Evolutionary conservation across 2,797 vertebrate genomes (phyloP).

Genomic region (Hippocampus kuda): DNA sequence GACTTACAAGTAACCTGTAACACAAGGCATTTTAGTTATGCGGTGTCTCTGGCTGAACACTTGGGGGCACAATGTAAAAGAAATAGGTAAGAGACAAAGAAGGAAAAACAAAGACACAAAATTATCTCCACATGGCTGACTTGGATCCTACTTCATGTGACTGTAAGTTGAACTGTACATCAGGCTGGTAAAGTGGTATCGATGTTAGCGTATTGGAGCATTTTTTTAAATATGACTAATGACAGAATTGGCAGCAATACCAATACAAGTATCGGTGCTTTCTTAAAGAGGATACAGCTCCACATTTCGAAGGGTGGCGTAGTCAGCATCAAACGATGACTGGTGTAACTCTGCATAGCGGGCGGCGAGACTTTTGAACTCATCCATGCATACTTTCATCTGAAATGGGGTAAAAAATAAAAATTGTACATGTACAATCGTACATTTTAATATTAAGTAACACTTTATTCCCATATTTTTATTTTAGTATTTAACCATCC

Average conservation of each 20-base stretch:
- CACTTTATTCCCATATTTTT: neutral
- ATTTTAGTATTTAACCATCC: neutral
- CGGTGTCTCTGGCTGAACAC: too few relatives aligned
- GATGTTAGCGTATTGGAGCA: too few relatives aligned
- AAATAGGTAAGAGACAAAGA: too few relatives aligned
- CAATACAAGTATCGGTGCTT: neutral
- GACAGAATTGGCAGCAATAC: neutral
- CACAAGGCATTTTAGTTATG: too few relatives aligned
- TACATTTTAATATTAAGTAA: neutral
- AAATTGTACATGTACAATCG: neutral
- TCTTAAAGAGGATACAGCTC: conserved; percentile 84
- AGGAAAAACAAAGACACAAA: too few relatives aligned
- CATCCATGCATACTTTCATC: conserved; percentile 98
- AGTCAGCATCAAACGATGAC: conserved; percentile 93
- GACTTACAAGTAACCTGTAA: too few relatives aligned
- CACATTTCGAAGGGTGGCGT: conserved; percentile 85
- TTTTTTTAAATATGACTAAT: too few relatives aligned
- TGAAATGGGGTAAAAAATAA: conserved; percentile 29
- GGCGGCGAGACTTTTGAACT: conserved; percentile 82
- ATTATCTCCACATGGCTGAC: too few relatives aligned
- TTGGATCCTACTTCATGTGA: too few relatives aligned
- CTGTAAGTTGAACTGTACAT: too few relatives aligned
- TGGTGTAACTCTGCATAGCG: conserved; percentile 90
- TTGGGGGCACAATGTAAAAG: too few relatives aligned
- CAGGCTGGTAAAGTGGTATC: too few relatives aligned